Base-by-base conservation (phyloP, 2,888 invertebrate species). In the Lobophora halterata region DNA sequence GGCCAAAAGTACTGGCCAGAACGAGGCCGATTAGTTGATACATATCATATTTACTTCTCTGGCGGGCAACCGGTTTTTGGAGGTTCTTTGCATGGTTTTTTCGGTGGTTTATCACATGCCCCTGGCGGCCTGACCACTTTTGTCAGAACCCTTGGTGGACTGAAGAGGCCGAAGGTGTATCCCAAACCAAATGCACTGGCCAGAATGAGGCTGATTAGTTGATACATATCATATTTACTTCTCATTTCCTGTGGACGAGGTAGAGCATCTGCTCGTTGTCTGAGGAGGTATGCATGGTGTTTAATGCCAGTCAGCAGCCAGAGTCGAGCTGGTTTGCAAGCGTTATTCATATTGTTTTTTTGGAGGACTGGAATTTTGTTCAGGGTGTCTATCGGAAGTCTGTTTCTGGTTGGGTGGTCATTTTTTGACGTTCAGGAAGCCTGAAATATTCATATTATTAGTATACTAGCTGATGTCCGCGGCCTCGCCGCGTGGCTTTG, bases 251-350 rank as follows among this genome's bases (percentile, higher is more conserved):
- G 44, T 0, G 44, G 36, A 5, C 49, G 37, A 0, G 46, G 42
- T 1, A 42, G 8, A 1, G 57, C 47, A 1, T 40, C 41, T 0
- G 49, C 3, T 2, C 61, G 58, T 4, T 68, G 49, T 0, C 41
- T 38, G 1, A 78, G 12, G 5, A 63, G 41, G 0, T 43, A 55
- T 4, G 30, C 26, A 3, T 67, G 58, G 18, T 73, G 61, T 24
- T 71, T 71, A 14, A 1, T 56, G 0, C 74, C 61, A 1, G 76
- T 79, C 1, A 57, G 45, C 16, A 64, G 49, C 78, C 78, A 82
- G 1, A 81, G 60, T 7, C 58, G 74, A 0, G 71, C 65, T 1
- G 82, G 81, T 48, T 80, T 80, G 13, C 74, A 65, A 6, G 71
- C 69, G 28, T 62, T 61, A 14, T 21, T 9, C 44, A 49, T 46